These are phyloP conservation scores for Chloroceryle amazona DNA, from an alignment of 2,797 vertebrate genomes.

Conservation along the genomic window DNA sequence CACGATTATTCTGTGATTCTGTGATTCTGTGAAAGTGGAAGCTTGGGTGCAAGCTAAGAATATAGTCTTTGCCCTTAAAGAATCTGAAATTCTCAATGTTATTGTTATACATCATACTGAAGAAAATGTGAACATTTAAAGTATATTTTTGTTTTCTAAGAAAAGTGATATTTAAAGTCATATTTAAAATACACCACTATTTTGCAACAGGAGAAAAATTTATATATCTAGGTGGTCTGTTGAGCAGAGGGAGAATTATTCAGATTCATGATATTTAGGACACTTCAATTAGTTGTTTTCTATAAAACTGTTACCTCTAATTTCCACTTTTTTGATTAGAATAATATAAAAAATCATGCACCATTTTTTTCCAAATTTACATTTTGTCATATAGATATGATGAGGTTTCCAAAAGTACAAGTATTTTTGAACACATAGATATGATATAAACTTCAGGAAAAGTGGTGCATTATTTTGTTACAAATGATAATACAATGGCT, in stretches of 20 bases:
- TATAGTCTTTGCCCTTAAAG: neutral
- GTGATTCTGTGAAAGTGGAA: neutral
- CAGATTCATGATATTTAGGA: neutral
- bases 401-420: neutral
- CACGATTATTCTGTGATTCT: no score
- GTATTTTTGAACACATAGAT: neutral
- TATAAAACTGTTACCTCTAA: neutral
- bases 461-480: neutral
- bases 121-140: neutral
- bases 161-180: neutral
- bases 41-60: neutral
- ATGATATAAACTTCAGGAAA: neutral
- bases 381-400: neutral
- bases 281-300: neutral
- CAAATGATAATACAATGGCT: neutral
- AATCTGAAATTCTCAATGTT: neutral
- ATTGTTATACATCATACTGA: neutral
- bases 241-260: neutral
- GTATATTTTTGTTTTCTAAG: neutral
- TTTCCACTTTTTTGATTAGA: neutral
- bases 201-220: neutral
- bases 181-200: neutral
- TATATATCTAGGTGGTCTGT: neutral
- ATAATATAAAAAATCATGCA: neutral
- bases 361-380: neutral